A percentile compares a stretch with the other conserved stretches of the same genome.
Evolutionary conservation across 2,888 invertebrate species (phyloP).

Genomic region (Drosophila fungiperda): DNA sequence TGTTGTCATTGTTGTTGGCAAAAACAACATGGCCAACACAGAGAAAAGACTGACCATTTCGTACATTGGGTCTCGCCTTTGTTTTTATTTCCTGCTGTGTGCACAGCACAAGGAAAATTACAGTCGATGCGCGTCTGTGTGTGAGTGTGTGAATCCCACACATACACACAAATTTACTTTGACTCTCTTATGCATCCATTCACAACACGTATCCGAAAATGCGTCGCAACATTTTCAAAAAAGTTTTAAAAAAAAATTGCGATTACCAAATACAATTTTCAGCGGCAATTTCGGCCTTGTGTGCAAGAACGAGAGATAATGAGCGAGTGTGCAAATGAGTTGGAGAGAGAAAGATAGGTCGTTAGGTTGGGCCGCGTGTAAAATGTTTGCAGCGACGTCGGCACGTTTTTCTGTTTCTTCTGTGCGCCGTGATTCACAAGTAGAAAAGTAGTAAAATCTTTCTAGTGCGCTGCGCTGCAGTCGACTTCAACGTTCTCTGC

Average conservation of each 20-base stretch:
- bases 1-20: conserved; percentile 17
- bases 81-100: conserved; percentile 51
- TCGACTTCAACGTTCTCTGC: conserved; percentile 38
- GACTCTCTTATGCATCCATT: conserved; percentile 25
- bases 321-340: not conserved
- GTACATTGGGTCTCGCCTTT: conserved; percentile 37
- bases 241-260: conserved; percentile 27
- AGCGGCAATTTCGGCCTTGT: conserved; percentile 16
- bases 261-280: conserved; percentile 34
- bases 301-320: conserved; percentile 33
- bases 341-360: conserved; percentile 1
- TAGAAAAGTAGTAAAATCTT: conserved; percentile 52
- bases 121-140: conserved; percentile 1
- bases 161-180: conserved; percentile 21
- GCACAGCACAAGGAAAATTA: conserved; percentile 22
- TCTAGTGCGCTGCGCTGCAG: conserved; percentile 38
- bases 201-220: conserved; percentile 52
- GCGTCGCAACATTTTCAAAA: conserved; percentile 43
- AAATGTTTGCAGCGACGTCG: conserved; percentile 55
- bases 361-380: conserved; percentile 48
- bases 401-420: conserved; percentile 65
- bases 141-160: conserved; percentile 25
- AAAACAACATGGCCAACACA: conserved; percentile 47
- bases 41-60: conserved; percentile 40
- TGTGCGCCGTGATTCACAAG: conserved; percentile 59